Evolutionary conservation across 2,113 vertebrate species (phyloP).

Genomic region (Vimba vimba): DNA sequence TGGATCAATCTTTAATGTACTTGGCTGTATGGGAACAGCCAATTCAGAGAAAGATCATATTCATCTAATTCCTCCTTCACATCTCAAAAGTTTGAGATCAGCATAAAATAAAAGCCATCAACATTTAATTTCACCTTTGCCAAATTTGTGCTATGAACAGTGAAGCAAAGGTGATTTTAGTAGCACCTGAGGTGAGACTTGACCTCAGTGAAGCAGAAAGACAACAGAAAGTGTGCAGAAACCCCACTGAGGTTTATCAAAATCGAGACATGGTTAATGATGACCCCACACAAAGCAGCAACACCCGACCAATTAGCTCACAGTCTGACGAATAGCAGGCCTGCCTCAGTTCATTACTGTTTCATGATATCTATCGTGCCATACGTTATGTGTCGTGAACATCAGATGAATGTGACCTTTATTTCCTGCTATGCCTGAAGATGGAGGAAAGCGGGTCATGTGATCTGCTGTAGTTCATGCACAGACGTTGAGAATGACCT

Average conservation of each 20-base stretch:
- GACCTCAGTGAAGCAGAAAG: background rate
- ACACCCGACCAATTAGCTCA: background rate
- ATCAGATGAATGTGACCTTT: conserved; percentile 19
- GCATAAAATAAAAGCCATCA: too few species aligned
- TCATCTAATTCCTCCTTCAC: background rate
- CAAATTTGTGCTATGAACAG: background rate
- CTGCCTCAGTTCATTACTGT: background rate
- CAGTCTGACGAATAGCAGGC: too few species aligned
- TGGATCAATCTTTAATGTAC: conserved; percentile 21
- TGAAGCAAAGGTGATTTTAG: background rate
- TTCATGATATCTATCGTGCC: conserved; percentile 1
- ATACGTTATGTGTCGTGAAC: background rate
- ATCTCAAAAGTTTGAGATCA: background rate
- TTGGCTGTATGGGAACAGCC: background rate
- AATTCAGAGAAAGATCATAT: background rate
- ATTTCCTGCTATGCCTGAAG: background rate
- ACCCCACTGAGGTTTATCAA: background rate
- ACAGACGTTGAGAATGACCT: background rate
- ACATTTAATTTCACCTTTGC: background rate
- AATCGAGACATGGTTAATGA: background rate
- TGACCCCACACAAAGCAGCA: background rate
- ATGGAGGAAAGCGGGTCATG: conserved; percentile 7
- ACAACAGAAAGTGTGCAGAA: background rate
- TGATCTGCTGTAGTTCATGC: background rate
- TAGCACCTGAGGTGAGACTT: background rate